Evolutionary conservation across 2,113 vertebrate species (phyloP).

Genomic region (Acrocephalus kingi): DNA sequence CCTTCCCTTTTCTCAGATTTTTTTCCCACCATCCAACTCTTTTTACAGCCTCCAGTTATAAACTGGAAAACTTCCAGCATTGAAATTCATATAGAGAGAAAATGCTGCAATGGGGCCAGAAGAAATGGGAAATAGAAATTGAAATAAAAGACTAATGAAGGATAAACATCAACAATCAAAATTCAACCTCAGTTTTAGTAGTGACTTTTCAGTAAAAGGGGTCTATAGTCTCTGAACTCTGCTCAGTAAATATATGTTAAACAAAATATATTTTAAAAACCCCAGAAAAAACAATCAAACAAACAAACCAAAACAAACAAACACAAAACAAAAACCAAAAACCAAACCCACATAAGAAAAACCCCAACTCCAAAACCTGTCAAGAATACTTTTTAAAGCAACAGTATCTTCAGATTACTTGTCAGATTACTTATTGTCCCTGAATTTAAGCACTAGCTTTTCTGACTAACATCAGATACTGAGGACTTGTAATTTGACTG

Average conservation of each 20-base stretch:
- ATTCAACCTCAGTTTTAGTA: not conserved
- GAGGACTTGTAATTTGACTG: not conserved
- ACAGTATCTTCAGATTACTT: not conserved
- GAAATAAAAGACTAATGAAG: not conserved
- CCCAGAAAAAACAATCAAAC: not conserved
- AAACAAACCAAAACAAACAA: not conserved
- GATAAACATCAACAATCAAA: not conserved
- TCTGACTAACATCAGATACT: not conserved
- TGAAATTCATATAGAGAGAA: not conserved
- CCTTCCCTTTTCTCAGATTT: not conserved
- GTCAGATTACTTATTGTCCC: not conserved
- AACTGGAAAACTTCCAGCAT: not conserved
- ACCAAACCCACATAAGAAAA: not conserved
- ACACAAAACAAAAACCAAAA: no score
- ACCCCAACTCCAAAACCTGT: rapidly evolving
- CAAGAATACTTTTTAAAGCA: not conserved
- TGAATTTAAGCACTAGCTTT: not conserved
- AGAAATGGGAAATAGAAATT: not conserved
- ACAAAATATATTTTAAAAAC: not conserved
- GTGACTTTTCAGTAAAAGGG: not conserved
- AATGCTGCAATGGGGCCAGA: not conserved
- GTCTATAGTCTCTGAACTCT: not conserved
- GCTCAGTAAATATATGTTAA: not conserved
- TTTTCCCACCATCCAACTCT: not conserved
- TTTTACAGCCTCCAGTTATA: not conserved